phyloP scores from a whole-genome alignment of 1,140 invertebrate genomes.

The Drosophila pruinosa region DNA sequence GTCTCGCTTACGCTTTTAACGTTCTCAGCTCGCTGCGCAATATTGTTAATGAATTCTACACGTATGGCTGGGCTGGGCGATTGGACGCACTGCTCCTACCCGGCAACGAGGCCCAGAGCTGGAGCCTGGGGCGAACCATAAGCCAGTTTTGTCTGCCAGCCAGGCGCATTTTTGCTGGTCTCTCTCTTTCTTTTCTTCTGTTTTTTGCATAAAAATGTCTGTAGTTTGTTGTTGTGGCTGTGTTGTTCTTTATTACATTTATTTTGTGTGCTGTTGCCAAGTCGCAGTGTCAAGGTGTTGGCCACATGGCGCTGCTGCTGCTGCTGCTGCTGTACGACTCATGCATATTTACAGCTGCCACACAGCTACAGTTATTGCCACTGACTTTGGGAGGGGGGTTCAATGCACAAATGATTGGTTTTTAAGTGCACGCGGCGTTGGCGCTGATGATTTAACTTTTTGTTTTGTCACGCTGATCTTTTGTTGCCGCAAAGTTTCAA shows the following conservation, averaged over 20 bases:
- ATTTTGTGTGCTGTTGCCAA: constrained; percentile 53
- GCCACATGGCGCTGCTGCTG: constrained; percentile 59
- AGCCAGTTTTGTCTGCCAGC: constrained; percentile 59
- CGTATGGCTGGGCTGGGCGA: constrained; percentile 39
- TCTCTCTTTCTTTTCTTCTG: constrained; percentile 26
- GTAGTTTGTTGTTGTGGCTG: not conserved
- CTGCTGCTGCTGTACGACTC: too few species aligned
- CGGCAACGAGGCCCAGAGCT: constrained; percentile 17
- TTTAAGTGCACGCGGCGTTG: constrained; percentile 45
- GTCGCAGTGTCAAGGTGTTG: constrained; percentile 69
- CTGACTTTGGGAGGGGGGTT: constrained; percentile 24
- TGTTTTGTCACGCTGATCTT: not conserved
- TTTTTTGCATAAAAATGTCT: constrained; percentile 65
- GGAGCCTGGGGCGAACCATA: constrained; percentile 25
- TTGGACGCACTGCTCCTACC: constrained; percentile 29
- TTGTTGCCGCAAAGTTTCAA: constrained; percentile 54
- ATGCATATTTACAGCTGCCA: constrained; percentile 56
- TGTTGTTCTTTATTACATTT: constrained; percentile 27
- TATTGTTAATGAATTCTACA: constrained; percentile 79
- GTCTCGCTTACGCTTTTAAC: not conserved
- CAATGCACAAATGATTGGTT: constrained; percentile 74
- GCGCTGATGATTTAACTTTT: constrained; percentile 46
- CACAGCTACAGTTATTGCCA: not conserved
- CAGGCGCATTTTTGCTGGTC: constrained; percentile 7
- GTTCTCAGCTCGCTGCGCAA: constrained; percentile 42